Evolutionary conservation across 1,140 invertebrate genomes (phyloP), one percentile per base, ranked within the genome.

Genomic region (Pseudomyrmex dendroicus): DNA sequence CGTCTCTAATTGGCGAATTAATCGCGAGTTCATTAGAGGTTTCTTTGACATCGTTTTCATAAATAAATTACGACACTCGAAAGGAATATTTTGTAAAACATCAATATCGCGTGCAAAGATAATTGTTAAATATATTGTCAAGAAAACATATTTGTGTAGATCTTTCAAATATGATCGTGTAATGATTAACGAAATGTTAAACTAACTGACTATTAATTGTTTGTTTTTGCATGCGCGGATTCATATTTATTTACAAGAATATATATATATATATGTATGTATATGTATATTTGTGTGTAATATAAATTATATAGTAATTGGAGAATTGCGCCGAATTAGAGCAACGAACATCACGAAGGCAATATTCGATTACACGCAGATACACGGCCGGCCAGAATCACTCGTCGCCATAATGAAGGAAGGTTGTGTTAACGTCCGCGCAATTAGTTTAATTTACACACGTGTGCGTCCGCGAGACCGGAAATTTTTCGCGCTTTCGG

Each of bases 371-470:
- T 80, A 46, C 59, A 20, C 5, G 15, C 54, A 44, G 20, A 72
- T 59, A 4, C 64, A 48, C 17, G 17, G n/a, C 10, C 61, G 48
- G 25, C 5, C 62, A 15, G 76, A 70, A 70, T 59, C 20, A 50
- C 48, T 56, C 44, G 20, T 17, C 17, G 62, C 15, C 20, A 70
- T 80, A 80, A 80, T 70, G 54, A 70, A 80, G 54, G 46, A 80
- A 72, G 48, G 62, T 46, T 50, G 44, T 48, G 15, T 46, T 59
- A 44, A n/a, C 44, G 54, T 35, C 17, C 20, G 64, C 20, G 44
- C 76, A 80, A 80, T 80, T 80, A 80, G 76, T 80, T 61, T 61
- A 80, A 72, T 80, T 80, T 22, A 25, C 17, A 54, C 64, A 62
- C 59, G 25, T 54, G n/a, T 22, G 44, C 44, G 20, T n/a, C 4